Evolutionary conservation across 2,888 invertebrate species (phyloP).

Genomic region (Saturnia pavonia): DNA sequence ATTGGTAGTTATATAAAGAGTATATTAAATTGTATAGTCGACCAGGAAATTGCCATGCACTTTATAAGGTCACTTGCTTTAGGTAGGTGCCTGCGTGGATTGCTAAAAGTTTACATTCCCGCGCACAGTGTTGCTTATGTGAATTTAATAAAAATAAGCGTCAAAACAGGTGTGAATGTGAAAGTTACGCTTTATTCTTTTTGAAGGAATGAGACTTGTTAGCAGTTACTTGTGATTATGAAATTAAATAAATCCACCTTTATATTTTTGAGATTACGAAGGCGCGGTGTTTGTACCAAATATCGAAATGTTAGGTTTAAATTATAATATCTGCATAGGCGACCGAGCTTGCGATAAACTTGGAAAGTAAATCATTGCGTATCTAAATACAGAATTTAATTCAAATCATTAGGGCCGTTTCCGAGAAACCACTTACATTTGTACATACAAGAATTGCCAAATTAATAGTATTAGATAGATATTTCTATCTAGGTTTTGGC

Average conservation of each 20-base stretch:
- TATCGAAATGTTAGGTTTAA: background rate
- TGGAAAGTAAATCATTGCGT: too few species aligned
- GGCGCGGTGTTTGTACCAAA: background rate
- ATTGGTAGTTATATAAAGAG: constrained; percentile 11
- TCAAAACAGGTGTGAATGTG: constrained; percentile 4
- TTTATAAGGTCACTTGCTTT: constrained; percentile 52
- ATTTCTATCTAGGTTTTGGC: background rate
- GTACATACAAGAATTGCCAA: too few species aligned
- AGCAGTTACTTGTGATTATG: background rate
- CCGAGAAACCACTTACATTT: too few species aligned
- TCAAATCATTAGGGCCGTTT: too few species aligned
- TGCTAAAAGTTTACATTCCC: constrained; percentile 30
- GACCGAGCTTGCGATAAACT: too few species aligned
- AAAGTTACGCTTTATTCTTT: background rate
- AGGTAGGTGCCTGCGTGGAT: constrained; percentile 30
- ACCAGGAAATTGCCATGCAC: constrained; percentile 44
- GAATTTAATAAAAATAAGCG: constrained; percentile 12
- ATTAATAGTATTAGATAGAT: too few species aligned
- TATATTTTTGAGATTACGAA: background rate
- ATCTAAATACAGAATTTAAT: too few species aligned
- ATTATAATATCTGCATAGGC: too few species aligned
- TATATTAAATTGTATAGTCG: constrained; percentile 16
- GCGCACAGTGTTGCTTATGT: constrained; percentile 5
- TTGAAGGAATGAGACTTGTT: background rate
- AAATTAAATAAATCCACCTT: background rate